Evolutionary conservation across 2,797 vertebrate species (phyloP).

Genomic region (Arctocebus calabarensis): DNA sequence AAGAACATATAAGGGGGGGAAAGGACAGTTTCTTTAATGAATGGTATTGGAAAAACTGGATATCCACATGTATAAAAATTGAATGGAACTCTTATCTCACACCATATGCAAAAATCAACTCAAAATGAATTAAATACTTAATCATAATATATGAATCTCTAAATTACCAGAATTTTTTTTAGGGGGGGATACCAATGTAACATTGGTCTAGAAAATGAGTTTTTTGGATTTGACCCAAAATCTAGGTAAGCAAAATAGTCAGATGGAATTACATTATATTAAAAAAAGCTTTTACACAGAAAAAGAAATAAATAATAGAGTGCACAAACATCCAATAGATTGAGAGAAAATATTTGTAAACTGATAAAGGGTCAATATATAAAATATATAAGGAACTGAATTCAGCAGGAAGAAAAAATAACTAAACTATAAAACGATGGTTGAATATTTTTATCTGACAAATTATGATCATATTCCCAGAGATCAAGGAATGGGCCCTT

Average conservation of each 20-base stretch:
- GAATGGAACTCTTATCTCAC: not conserved
- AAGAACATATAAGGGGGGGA: not conserved
- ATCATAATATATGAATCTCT: not conserved
- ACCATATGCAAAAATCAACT: not conserved
- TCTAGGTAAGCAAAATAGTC: not conserved
- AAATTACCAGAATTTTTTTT: not conserved
- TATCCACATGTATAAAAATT: not conserved
- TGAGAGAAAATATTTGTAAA: not conserved
- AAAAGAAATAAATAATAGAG: not conserved
- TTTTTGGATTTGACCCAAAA: not conserved
- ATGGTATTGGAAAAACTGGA: not conserved
- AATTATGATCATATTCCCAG: not conserved
- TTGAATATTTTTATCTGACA: not conserved
- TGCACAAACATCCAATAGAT: not conserved
- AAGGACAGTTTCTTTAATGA: not conserved
- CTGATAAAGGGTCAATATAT: not conserved
- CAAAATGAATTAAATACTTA: not conserved
- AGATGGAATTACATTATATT: not conserved
- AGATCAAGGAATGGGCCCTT: not conserved
- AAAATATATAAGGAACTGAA: not conserved
- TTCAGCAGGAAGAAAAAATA: not conserved
- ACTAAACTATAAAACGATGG: not conserved
- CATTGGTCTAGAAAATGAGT: fast-evolving
- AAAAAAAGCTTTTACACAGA: not conserved
- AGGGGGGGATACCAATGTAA: fast-evolving